Conservation (phyloP, 1,140 invertebrate genomes). For the Pentalonia nigronervosa region DNA sequence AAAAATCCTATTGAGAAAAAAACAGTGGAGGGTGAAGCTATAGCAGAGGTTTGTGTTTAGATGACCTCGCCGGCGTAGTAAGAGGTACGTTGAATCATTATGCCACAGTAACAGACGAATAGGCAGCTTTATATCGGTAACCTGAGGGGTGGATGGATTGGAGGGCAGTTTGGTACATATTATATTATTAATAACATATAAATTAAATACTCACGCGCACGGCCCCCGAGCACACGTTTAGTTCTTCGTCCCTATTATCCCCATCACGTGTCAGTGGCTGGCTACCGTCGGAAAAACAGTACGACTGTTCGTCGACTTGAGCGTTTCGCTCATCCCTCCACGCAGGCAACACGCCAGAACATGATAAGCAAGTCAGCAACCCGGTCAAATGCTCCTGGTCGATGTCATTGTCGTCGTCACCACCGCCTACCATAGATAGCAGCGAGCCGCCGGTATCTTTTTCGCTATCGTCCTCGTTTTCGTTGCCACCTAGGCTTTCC, state of each 20-base stretch:
- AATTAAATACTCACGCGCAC: conserved; percentile 7
- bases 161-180: not conserved
- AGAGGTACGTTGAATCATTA: not conserved
- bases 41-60: not conserved
- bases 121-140: not conserved
- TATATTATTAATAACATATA: not conserved
- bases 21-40: not conserved
- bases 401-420: not conserved
- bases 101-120: not conserved
- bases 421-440: not conserved
- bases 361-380: not conserved
- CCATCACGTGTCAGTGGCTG: not conserved
- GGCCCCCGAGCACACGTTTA: not conserved
- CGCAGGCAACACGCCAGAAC: not conserved
- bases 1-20: not conserved
- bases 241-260: not conserved
- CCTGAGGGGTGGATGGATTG: not conserved
- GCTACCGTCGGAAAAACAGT: not conserved
- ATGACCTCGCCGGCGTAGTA: not conserved
- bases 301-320: not conserved
- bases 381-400: not conserved
- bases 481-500: not conserved
- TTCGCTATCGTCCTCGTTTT: not conserved
- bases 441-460: not conserved
- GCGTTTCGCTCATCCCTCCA: not conserved